A percentile compares a stretch with the other conserved stretches of the same genome.
phyloP scores from a whole-genome alignment of 2,797 vertebrate species.

The Anomalospiza imberbis region DNA sequence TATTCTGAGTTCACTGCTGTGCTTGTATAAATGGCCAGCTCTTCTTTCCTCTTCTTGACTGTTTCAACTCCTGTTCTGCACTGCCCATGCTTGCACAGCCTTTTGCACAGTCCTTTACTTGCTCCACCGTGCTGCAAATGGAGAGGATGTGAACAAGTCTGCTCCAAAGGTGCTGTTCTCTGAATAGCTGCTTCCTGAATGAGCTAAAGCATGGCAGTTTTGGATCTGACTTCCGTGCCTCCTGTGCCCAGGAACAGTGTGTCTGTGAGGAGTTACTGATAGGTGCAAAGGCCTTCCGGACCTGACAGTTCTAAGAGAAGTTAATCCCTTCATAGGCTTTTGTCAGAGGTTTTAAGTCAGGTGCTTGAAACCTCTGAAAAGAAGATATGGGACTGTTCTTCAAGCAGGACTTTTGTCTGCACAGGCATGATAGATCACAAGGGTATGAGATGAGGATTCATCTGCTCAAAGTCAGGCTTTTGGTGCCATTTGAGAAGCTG shows the following conservation, averaged over 20 bases:
- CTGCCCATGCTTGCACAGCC: not conserved
- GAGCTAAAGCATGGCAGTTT: not conserved
- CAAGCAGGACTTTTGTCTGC: not conserved
- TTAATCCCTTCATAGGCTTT: not conserved
- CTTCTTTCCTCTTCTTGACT: not conserved
- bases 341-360: not conserved
- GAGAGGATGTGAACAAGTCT: not conserved
- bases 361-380: not conserved
- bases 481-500: not conserved
- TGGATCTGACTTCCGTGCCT: not conserved
- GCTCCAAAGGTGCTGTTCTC: not conserved
- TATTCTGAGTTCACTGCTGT: not conserved
- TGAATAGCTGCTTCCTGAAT: not conserved
- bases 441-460: not conserved
- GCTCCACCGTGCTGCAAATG: not conserved
- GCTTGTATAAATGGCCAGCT: not conserved
- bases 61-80: not conserved
- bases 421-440: not conserved
- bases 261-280: fast-evolving
- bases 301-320: not conserved
- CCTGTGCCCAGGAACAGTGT: not conserved
- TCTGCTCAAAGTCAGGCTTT: not conserved
- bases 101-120: not conserved
- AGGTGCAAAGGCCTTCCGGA: not conserved
- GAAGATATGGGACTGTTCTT: not conserved